Base-by-base conservation (phyloP, 2,888 invertebrate species). In the Amphipyra berbera region DNA sequence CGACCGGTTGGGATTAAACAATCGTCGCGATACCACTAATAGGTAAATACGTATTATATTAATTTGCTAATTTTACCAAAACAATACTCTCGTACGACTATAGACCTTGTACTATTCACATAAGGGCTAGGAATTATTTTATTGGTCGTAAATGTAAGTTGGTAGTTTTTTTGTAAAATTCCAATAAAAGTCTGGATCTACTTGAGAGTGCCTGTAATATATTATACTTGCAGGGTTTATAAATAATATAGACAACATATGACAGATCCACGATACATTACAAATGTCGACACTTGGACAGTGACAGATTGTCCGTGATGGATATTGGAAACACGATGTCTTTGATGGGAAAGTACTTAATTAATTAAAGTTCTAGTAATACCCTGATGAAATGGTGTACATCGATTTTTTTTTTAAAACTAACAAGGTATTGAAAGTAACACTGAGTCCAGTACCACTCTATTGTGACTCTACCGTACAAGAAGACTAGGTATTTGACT, bases 1-100 rank as follows among this genome's bases (percentile, higher is more conserved):
- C 47, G 40, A 70, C 68, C 52, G 44, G 68, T 45, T 45, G n/a
- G 42, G 30, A 70, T 52, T 64, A 53, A 21, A 55, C 50, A 50
- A 63, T 37, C 8, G 13, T 37, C 45, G 30, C 21, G 40, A 68
- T 66, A 54, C 41, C 42, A 38, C 37, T 49, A 45, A 33, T 21
- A 21, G 3, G 1, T 21, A 21, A 30, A 21, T 37, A 35, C 0
- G 15, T 21, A 54, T 14, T 33, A 41, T 12, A 42, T 44, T 38
- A 1, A 14, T 45, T 38, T 58, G 2, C 27, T 35, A 5, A 42
- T 7, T 42, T 27, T 45, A 30, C 21, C 12, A 37, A 21, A 30
- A 40, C 0, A 13, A n/a, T 42, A 6, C 7, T 37, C 21, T 13
- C 2, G 15, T 37, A n/a, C 54, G 33, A 70, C 15, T 38, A 10